These are phyloP conservation scores for Henricia sp. DNA, from an alignment of 53 echinoderm and acorn worm genomes.

Conservation along the genomic window DNA sequence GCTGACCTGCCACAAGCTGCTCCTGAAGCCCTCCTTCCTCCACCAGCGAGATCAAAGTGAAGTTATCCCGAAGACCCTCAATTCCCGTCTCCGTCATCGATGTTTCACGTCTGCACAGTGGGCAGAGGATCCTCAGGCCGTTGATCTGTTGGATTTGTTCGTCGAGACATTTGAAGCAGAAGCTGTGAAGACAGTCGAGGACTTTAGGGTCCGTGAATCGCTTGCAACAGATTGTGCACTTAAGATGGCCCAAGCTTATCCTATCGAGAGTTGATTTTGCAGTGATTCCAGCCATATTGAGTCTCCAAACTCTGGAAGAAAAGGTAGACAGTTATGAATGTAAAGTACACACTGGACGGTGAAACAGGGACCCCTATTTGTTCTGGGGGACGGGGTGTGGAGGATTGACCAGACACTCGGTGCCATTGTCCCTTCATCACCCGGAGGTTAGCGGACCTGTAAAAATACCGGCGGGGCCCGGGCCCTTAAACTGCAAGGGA, in stretches of 20 bases:
- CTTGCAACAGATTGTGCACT: constrained; percentile 56
- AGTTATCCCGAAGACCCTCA: constrained; percentile 40
- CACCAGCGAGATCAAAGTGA: constrained; percentile 42
- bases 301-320: too few species aligned
- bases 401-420: too few species aligned
- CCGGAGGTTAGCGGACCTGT: too few species aligned
- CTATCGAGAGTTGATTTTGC: constrained; percentile 42
- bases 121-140: constrained; percentile 38
- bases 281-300: constrained; percentile 45
- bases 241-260: constrained; percentile 46
- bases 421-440: too few species aligned
- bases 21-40: constrained; percentile 48
- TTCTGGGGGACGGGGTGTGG: too few species aligned
- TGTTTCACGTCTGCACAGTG: constrained; percentile 49
- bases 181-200: constrained; percentile 51
- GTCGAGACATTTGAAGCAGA: constrained; percentile 32
- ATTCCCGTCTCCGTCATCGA: constrained; percentile 19
- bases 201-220: constrained; percentile 40
- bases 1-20: constrained; percentile 52
- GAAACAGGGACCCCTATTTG: too few species aligned
- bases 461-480: too few species aligned
- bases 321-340: too few species aligned
- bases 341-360: too few species aligned
- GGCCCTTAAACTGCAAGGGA: too few species aligned
- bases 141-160: constrained; percentile 38